These are phyloP conservation scores for Pongo abelii DNA, from an alignment of 2,113 vertebrate genomes.

Conservation along the genomic window DNA sequence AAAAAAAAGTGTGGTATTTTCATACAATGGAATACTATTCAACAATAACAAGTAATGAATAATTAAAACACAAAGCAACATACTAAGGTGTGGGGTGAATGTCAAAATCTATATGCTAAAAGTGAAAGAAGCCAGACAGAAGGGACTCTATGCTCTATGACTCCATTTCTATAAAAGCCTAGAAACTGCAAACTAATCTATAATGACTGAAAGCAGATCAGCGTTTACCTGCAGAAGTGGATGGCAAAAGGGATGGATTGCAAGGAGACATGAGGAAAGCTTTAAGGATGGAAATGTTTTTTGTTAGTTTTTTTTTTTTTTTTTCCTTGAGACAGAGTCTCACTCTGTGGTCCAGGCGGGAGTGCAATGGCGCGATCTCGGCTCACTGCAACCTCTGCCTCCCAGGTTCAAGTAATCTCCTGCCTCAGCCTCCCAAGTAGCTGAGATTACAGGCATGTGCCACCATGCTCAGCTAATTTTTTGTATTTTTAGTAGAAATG, in stretches of 20 bases:
- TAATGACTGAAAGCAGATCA: not conserved
- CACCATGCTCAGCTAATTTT: too few species aligned
- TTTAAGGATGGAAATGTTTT: too few species aligned
- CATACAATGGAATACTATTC: not conserved
- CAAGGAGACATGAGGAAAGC: not conserved
- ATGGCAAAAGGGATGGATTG: not conserved
- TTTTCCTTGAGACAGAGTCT: too few species aligned
- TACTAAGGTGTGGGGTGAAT: not conserved
- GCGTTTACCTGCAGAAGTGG: not conserved
- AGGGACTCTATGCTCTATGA: not conserved
- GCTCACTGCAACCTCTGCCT: too few species aligned
- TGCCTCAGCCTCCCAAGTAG: too few species aligned
- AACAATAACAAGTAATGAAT: not conserved
- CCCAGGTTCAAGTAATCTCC: too few species aligned
- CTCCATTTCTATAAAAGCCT: not conserved
- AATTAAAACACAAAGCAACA: not conserved
- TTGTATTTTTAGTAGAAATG: too few species aligned
- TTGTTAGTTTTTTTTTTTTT: too few species aligned
- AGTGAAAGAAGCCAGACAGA: not conserved
- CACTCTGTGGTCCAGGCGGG: too few species aligned
- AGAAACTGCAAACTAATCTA: not conserved
- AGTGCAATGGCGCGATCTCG: too few species aligned
- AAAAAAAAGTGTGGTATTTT: not conserved
- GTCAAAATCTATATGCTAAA: not conserved
- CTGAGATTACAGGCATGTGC: too few species aligned